Evolutionary conservation across 2,888 invertebrate genomes (phyloP).

Genomic region (Leucophenga maculata): DNA sequence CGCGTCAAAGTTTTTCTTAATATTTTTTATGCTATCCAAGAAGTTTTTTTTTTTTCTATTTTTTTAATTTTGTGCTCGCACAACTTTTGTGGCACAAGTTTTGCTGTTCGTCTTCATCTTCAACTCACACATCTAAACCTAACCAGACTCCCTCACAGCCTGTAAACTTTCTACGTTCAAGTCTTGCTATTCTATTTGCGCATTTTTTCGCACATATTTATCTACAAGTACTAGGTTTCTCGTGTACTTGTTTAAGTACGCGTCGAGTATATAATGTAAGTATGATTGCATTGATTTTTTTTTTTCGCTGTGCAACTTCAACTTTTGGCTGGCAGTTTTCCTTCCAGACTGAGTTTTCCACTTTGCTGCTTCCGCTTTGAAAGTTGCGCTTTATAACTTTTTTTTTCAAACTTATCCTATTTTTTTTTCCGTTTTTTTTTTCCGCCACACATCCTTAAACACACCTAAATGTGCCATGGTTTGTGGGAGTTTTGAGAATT

Average conservation of each 20-base stretch:
- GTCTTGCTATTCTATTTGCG: not conserved
- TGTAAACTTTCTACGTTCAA: not conserved
- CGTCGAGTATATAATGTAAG: constrained; percentile 55
- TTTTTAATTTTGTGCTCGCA: constrained; percentile 12
- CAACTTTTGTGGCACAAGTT: constrained; percentile 14
- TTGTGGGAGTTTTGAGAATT: constrained; percentile 42
- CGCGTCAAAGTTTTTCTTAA: constrained; percentile 65
- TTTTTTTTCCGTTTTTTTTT: not conserved
- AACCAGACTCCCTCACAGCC: not conserved
- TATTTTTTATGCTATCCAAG: constrained; percentile 43
- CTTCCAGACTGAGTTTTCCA: constrained; percentile 22
- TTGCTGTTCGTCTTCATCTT: not conserved
- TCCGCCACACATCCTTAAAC: constrained; percentile 46
- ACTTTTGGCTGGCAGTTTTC: constrained; percentile 29
- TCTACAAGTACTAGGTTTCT: constrained; percentile 15
- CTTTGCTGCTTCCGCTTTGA: constrained; percentile 3
- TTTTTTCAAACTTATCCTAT: no score
- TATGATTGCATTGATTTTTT: constrained; percentile 66
- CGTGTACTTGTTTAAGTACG: constrained; percentile 6
- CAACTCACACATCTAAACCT: not conserved
- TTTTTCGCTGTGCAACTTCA: constrained; percentile 25
- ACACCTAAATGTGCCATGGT: constrained; percentile 48
- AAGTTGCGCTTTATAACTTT: not conserved
- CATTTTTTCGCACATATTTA: constrained; percentile 26
- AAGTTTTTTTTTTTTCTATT: constrained; percentile 28